Evolutionary conservation across 2,888 invertebrate genomes (phyloP), one percentile per base, ranked within the genome.

Genomic region (Salpingus planirostris): DNA sequence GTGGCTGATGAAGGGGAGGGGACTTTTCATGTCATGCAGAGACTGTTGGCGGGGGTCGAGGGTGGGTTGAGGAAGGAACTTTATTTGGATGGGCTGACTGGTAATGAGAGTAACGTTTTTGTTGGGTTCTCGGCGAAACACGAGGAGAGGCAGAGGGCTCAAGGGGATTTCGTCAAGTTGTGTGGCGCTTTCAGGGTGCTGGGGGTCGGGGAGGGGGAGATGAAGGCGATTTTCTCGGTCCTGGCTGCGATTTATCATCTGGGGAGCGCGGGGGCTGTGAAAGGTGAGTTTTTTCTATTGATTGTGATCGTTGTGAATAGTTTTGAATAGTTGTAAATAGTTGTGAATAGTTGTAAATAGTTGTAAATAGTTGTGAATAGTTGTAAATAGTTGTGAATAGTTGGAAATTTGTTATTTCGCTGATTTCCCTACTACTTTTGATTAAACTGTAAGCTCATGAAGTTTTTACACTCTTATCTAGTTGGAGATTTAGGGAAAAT

Each of bases 161-260:
- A 85, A 40, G 70, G 82, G 1, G 86, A 87, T 37, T 95, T 93
- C 65, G 71, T 78, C 24, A 80, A 86, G 33, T 73, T 93, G 24
- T 76, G 80, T 42, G 77, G 78, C 25, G 80, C 91, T 6, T 75
- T 96, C 53, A 76, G 79, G 36, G 67, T 74, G 31, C 68, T 96
- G 12, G 80, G 78, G 1, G 75, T 93, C 13, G 76, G 79, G 1
- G 80, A 83, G 24, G 70, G 73, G 11, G 92, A 95, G 43, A 80
- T 83, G 49, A 80, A 83, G 57, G 80, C 83, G 0, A 73, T 96
- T 29, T 91, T 89, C 82, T 74, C 78, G 50, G 81, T 92, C 23
- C 67, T 96, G 49, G 91, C 92, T 0, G 88, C 93, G n/a, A 83
- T 96, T 35, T 89, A 90, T 58, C 96, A 97, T 66, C 66, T 97